A percentile compares a stretch with the other conserved stretches of the same genome.
phyloP scores from a whole-genome alignment of 2,888 invertebrate species.

The Cataglyphis altisquamis region DNA sequence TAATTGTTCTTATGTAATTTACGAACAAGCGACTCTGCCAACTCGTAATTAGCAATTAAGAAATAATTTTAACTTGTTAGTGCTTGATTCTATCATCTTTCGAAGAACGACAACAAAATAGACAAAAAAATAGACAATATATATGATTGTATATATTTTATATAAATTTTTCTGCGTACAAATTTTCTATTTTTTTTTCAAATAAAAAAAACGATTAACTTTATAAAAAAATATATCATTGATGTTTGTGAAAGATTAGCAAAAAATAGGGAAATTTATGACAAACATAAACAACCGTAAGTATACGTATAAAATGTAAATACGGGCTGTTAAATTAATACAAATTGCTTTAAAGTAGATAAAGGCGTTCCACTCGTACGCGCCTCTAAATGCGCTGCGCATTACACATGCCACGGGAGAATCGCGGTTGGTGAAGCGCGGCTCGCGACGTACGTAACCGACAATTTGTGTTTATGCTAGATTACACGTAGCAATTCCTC shows the following conservation, averaged over 20 bases:
- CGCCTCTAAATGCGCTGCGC: constrained; percentile 19
- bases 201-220: background rate
- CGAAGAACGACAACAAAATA: background rate
- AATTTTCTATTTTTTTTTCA: background rate
- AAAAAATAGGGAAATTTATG: constrained; percentile 4
- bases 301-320: constrained; percentile 19
- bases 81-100: background rate
- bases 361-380: constrained; percentile 39
- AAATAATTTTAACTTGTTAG: background rate
- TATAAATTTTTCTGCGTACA: background rate
- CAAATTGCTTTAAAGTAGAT: constrained; percentile 42
- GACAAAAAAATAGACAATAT: background rate
- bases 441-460: constrained; percentile 31
- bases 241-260: background rate
- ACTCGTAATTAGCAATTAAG: constrained; percentile 20
- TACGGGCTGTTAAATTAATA: constrained; percentile 18
- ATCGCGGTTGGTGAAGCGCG: constrained; percentile 25
- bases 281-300: constrained; percentile 30
- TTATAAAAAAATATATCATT: background rate
- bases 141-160: background rate
- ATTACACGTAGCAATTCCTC: constrained; percentile 53
- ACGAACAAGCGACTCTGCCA: background rate
- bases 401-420: constrained; percentile 28
- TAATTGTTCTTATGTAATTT: constrained; percentile 40
- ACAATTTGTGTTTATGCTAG: constrained; percentile 56